These are phyloP conservation scores for Slavum lentiscoides DNA, from an alignment of 2,888 invertebrate genomes.

Conservation along the genomic window DNA sequence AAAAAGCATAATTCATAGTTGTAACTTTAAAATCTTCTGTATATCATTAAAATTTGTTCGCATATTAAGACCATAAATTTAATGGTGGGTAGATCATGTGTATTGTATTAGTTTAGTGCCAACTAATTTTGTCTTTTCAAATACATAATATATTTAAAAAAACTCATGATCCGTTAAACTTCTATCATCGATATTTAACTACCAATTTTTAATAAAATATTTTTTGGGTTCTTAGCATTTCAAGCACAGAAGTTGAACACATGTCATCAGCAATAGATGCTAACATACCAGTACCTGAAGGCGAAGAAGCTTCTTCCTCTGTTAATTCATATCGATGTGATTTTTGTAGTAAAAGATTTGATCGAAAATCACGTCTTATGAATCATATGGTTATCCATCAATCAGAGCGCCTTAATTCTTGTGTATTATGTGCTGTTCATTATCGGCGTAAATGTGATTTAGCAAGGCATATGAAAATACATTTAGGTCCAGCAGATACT, in stretches of 20 bases:
- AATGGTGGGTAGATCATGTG: too few species aligned
- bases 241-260: constrained; percentile 63
- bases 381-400: constrained; percentile 87
- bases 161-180: too few species aligned
- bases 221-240: constrained; percentile 59
- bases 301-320: constrained; percentile 63
- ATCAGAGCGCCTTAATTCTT: constrained; percentile 77
- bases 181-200: too few species aligned
- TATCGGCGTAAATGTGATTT: constrained; percentile 79
- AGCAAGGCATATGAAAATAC: constrained; percentile 76
- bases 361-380: constrained; percentile 81
- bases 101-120: too few species aligned
- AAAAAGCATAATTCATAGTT: too few species aligned
- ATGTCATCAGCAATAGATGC: constrained; percentile 68
- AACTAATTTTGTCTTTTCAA: too few species aligned
- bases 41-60: too few species aligned
- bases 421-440: constrained; percentile 77
- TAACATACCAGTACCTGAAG: constrained; percentile 78
- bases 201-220: neutral
- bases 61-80: too few species aligned
- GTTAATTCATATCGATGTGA: constrained; percentile 77
- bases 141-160: too few species aligned
- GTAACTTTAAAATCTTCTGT: too few species aligned
- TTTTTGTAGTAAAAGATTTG: constrained; percentile 80
- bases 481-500: constrained; percentile 57